These are phyloP conservation scores for Drosophila simulans DNA, from an alignment of 1,140 invertebrate genomes.

Conservation along the genomic window DNA sequence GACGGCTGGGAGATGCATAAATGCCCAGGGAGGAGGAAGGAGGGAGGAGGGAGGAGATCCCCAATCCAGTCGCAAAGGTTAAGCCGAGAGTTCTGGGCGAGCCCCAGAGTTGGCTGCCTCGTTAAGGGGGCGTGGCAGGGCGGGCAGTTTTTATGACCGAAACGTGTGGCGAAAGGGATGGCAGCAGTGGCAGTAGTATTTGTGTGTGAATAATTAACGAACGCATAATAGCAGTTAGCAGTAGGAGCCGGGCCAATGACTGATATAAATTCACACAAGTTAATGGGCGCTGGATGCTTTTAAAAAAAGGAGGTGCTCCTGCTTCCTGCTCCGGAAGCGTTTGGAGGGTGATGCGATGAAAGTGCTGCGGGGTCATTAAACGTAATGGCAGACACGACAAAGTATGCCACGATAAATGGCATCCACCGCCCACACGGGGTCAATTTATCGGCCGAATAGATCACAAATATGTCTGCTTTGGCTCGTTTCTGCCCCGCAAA, in stretches of 20 bases:
- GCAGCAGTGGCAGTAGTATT: constrained; percentile 13
- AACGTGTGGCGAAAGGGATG: constrained; percentile 54
- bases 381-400: constrained; percentile 59
- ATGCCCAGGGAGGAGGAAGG: constrained; percentile 54
- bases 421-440: constrained; percentile 21
- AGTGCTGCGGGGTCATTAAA: constrained; percentile 58
- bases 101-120: constrained; percentile 58
- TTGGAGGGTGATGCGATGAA: constrained; percentile 43
- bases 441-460: constrained; percentile 57
- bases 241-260: constrained; percentile 58
- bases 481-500: constrained; percentile 6
- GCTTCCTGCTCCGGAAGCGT: constrained; percentile 27
- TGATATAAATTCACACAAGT: constrained; percentile 81
- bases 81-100: constrained; percentile 42
- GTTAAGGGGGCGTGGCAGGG: constrained; percentile 67
- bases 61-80: constrained; percentile 52
- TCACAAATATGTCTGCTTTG: constrained; percentile 48
- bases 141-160: constrained; percentile 75
- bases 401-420: constrained; percentile 58
- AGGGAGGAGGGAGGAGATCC: constrained; percentile 47
- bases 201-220: constrained; percentile 82
- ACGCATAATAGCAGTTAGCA: constrained; percentile 75
- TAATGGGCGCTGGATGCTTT: constrained; percentile 76
- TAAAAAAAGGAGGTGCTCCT: constrained; percentile 56
- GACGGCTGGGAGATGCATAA: constrained; percentile 52